These are phyloP conservation scores for Amazona vittata DNA, from an alignment of 2,113 vertebrate species.

Conservation along the genomic window DNA sequence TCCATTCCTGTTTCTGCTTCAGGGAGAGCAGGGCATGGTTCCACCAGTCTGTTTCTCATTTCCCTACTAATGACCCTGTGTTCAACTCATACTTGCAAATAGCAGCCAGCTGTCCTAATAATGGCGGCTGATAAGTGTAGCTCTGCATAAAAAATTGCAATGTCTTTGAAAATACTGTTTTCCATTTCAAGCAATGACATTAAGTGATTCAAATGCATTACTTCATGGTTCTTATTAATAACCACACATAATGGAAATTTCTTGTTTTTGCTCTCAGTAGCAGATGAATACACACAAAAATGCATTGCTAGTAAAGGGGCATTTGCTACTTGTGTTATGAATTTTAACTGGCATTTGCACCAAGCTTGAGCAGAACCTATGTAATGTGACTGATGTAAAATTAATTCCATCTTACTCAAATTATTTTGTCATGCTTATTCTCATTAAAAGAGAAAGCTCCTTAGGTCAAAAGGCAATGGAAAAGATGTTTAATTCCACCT, in stretches of 20 bases:
- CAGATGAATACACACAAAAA: slow-evolving; percentile 26
- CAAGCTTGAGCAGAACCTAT: background rate
- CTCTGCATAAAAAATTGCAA: background rate
- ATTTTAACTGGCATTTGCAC: background rate
- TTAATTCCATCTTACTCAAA: background rate
- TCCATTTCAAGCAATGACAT: background rate
- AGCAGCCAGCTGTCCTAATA: background rate
- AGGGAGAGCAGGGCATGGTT: background rate
- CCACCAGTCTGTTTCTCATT: background rate
- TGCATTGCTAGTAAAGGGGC: background rate
- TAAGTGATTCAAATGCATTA: slow-evolving; percentile 2
- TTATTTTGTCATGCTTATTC: background rate
- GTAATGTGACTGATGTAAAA: background rate
- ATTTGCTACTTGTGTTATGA: slow-evolving; percentile 1
- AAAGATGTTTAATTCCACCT: background rate
- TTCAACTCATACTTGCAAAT: background rate
- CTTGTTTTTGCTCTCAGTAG: slow-evolving; percentile 4
- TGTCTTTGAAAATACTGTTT: slow-evolving; percentile 3
- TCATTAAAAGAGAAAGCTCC: background rate
- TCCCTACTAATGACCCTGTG: background rate
- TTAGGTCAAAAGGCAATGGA: background rate
- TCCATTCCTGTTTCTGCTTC: background rate
- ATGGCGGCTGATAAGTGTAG: background rate
- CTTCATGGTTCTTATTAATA: background rate
- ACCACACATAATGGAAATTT: background rate